Conservation (phyloP, 2,113 vertebrate species). For the Stegastes partitus region DNA sequence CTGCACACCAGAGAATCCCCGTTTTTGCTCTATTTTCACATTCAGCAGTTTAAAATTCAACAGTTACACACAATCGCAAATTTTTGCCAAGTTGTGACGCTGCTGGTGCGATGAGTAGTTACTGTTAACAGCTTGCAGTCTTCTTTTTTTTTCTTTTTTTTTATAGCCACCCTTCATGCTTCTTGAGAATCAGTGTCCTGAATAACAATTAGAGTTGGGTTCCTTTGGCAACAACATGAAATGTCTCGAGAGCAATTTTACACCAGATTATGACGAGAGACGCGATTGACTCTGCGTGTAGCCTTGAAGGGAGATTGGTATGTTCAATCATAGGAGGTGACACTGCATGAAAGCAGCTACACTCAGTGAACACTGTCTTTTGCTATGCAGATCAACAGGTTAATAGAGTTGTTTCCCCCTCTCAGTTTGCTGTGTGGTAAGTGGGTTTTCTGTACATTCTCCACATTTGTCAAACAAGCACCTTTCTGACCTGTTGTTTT, state of each 20-base stretch:
- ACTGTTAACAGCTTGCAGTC: slow-evolving; percentile 10
- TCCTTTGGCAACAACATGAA: slow-evolving; percentile 46
- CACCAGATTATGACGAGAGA: slow-evolving; percentile 53
- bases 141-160: too few species aligned
- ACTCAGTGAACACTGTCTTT: slow-evolving; percentile 19
- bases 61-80: background rate
- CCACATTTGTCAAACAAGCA: slow-evolving; percentile 44
- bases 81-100: background rate
- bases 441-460: background rate
- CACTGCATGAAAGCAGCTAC: slow-evolving; percentile 45
- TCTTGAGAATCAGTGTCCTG: background rate
- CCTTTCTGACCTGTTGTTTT: background rate
- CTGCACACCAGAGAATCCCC: background rate
- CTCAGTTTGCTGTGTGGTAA: background rate
- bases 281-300: slow-evolving; percentile 49
- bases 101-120: background rate
- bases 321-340: slow-evolving; percentile 61
- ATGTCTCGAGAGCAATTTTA: slow-evolving; percentile 62
- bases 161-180: slow-evolving; percentile 32
- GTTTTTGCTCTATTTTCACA: background rate
- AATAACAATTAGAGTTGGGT: slow-evolving; percentile 37
- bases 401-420: slow-evolving; percentile 48
- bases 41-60: background rate
- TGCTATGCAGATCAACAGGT: slow-evolving; percentile 46
- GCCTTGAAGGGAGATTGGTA: slow-evolving; percentile 56